Evolutionary conservation across 2,797 vertebrate species (phyloP).

Genomic region (Salmo trutta): DNA sequence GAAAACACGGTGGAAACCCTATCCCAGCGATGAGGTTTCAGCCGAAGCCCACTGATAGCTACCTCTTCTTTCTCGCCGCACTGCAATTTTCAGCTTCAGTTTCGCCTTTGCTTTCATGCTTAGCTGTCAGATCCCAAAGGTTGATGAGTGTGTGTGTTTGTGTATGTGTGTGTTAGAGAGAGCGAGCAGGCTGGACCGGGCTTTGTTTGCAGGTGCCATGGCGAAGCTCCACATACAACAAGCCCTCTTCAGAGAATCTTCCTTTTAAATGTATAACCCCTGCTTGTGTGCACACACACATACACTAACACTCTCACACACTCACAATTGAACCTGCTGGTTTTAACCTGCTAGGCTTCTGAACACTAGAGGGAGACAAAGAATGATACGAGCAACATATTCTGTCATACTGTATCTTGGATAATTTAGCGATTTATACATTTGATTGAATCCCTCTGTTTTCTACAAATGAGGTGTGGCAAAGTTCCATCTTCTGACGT

Average conservation of each 20-base stretch:
- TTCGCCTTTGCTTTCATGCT: constrained; percentile 98
- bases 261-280: neutral
- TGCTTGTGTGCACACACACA: constrained; percentile 15
- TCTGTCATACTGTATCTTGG: neutral
- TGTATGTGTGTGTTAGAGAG: constrained; percentile 37
- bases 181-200: constrained; percentile 54
- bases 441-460: neutral
- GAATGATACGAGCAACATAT: constrained; percentile 35
- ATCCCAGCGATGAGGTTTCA: constrained; percentile 91
- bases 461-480: neutral
- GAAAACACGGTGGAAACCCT: constrained; percentile 88
- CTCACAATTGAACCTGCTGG: neutral
- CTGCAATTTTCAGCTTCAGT: constrained; percentile 98
- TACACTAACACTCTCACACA: neutral
- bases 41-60: constrained; percentile 90
- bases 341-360: neutral
- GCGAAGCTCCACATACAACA: constrained; percentile 21
- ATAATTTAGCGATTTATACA: neutral
- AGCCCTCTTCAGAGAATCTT: neutral
- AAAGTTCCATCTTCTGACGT: neutral
- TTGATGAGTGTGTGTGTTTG: constrained; percentile 79
- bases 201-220: constrained; percentile 72
- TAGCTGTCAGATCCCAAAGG: constrained; percentile 87
- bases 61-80: constrained; percentile 83
- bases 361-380: constrained; percentile 75